Evolutionary conservation across 2,888 invertebrate species (phyloP), one percentile per base, ranked within the genome.

Genomic region (Eucera pruinosa): DNA sequence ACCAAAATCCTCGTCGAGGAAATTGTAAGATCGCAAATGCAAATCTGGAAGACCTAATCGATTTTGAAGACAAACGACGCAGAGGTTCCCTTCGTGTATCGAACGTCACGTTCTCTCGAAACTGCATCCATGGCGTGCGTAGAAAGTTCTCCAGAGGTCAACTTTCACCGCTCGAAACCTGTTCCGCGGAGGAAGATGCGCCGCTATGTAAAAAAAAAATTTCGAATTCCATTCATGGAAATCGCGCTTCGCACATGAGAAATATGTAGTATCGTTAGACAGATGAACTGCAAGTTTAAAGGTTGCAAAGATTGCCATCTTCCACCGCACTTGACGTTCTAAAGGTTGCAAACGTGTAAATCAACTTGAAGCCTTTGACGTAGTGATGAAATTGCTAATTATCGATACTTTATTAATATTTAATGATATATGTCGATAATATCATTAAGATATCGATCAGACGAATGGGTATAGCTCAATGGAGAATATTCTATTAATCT

Each of bases 141-240:
- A 85, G 86, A 86, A 86, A 86, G 86, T 86, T 85, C 67, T 18
- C 27, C 54, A 25, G 80, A 71, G 80, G 76, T 80, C 84, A 78
- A 85, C 86, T 86, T 86, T 86, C 86, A 78, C 86, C 82, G 50
- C 52, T 61, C 54, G 60, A 45, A 57, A 77, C 60, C 74, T 61
- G 79, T 67, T 67, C 71, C 52, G 48, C 33, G 23, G 33, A 39
- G 15, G 74, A 66, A 58, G 64, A 68, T 79, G 75, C 64, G 41
- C 18, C 60, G 7, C 41, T 20, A 33, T 0, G 27, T n/a, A n/a
- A 39, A 48, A 55, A 39, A 48, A 55, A 69, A 36, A 25, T 30
- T 13, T 30, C 15, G 33, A 33, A n/a, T 27, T 25, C 43, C 23
- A 33, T 36, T 57, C 30, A 18, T n/a, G 69, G 58, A 30, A 45